These are phyloP conservation scores for Eupithecia subfuscata DNA, from an alignment of 2,888 invertebrate genomes.

Conservation along the genomic window DNA sequence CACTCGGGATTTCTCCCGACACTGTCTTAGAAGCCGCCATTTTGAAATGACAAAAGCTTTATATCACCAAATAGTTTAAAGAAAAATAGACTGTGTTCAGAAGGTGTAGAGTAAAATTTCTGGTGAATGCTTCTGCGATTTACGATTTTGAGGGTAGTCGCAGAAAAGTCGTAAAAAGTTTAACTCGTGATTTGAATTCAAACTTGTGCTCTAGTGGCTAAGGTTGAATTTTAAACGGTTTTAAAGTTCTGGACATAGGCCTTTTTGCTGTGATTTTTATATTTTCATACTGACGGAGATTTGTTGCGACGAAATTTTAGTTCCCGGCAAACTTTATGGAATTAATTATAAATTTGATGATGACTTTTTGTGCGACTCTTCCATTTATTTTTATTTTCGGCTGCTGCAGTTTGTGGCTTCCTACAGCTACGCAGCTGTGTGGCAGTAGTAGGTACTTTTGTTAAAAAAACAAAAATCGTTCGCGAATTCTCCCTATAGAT, in stretches of 20 bases:
- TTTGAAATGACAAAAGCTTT: constrained; percentile 18
- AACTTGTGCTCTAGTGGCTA: constrained; percentile 36
- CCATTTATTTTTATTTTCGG: not conserved
- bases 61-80: not conserved
- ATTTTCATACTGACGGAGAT: constrained; percentile 73
- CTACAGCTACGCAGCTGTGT: not conserved
- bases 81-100: constrained; percentile 14
- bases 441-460: not conserved
- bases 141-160: constrained; percentile 19
- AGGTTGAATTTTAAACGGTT: constrained; percentile 50
- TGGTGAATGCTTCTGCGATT: not conserved
- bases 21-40: constrained; percentile 71
- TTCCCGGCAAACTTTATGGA: constrained; percentile 31
- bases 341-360: constrained; percentile 33
- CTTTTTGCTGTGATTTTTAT: constrained; percentile 67
- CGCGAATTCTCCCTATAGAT: not conserved
- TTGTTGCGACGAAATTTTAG: constrained; percentile 68
- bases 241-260: constrained; percentile 54
- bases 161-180: constrained; percentile 50
- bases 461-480: not conserved
- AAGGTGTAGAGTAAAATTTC: constrained; percentile 7
- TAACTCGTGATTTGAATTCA: constrained; percentile 44
- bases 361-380: constrained; percentile 24
- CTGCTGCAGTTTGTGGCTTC: not conserved
- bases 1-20: constrained; percentile 70